Base-by-base conservation (phyloP, 2,888 invertebrate species). In the Limulus polyphemus region DNA sequence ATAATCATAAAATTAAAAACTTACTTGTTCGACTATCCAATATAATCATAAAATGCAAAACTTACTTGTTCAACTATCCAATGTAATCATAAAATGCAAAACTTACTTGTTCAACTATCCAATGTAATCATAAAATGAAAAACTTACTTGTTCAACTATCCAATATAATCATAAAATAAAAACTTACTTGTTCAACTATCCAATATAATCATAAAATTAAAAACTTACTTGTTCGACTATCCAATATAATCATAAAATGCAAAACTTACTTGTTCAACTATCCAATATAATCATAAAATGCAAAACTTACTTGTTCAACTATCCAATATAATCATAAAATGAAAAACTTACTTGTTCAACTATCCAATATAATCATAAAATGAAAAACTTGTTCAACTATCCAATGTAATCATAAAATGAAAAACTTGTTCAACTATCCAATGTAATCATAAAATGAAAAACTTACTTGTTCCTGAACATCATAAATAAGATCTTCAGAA, bases 401-500 rank as follows among this genome's bases (percentile, higher is more conserved):
- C 32, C 32, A 32, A 32, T 32, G 7, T 32, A 32, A 32, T 7
- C 3, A 32, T 32, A 32, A 32, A 32, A 3, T 32, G 32, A 51
- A 13, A 11, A 17, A 58, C 70, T 68, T 67, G n/a, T n/a, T n/a
- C n/a, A 32, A 32, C 3, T 32, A 32, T 32, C 32, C 32, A 32
- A 32, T 32, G 7, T 32, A 32, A 32, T 7, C 3, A 32, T 32
- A 32, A 32, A 32, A 3, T 32, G 32, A 51, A 13, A 11, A 17
- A 58, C 70, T 68, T 67, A 79, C 78, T 74, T 78, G 76, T 65
- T 83, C 82, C 70, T 85, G 83, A 5, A 85, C 80, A 74, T 79
- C 82, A 70, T 81, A 83, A 11, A 81, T 73, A 13, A 84, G 73
- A 76, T 94, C 93, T 73, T 83, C 82, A 0, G 88, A 84, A 11